Evolutionary conservation across 2,888 invertebrate species (phyloP), one percentile per base, ranked within the genome.

Genomic region (Marasmarcha lunaedactyla): DNA sequence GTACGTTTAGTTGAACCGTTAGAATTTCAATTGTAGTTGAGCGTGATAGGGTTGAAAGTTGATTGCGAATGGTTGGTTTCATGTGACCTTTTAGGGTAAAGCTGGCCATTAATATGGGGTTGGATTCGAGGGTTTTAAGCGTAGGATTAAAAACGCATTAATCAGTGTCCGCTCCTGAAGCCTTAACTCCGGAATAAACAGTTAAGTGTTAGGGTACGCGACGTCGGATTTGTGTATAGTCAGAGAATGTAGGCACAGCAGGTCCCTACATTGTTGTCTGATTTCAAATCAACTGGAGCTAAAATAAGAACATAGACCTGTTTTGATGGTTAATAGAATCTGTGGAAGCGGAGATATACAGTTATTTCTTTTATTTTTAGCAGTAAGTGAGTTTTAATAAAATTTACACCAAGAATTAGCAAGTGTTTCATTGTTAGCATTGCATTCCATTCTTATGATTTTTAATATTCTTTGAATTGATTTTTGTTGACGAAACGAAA

Each of bases 71-170:
- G 42, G 33, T 52, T 54, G 63, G 51, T 3, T 20, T 20, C 20
- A 64, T 72, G 60, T 71, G 71, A 72, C 79, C 70, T 83, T 83
- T 71, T 71, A 71, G 74, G 71, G 73, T 11, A 71, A 70, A 71
- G 68, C 60, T 67, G 71, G 79, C 85, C 81, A 73, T 77, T 77
- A 76, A 77, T 76, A 69, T 71, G 64, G 74, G 74, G 72, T 66
- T 48, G 78, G 83, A 86, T 87, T 86, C 84, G 20, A 74, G 84
- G 84, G 86, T 87, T 84, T 87, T 87, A 86, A 85, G 81, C 72
- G 72, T 71, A 51, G 79, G 88, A 87, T 88, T 87, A 86, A 87
- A 86, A 85, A 87, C 87, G 84, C 87, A 88, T 88, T 88, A 88
- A 88, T 88, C 88, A 88, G 87, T 86, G 87, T 87, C 87, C 79